A percentile compares a stretch with the other conserved stretches of the same genome.
These are phyloP conservation scores for Microdon myrmicae DNA, from an alignment of 2,888 invertebrate genomes.

Conservation along the genomic window DNA sequence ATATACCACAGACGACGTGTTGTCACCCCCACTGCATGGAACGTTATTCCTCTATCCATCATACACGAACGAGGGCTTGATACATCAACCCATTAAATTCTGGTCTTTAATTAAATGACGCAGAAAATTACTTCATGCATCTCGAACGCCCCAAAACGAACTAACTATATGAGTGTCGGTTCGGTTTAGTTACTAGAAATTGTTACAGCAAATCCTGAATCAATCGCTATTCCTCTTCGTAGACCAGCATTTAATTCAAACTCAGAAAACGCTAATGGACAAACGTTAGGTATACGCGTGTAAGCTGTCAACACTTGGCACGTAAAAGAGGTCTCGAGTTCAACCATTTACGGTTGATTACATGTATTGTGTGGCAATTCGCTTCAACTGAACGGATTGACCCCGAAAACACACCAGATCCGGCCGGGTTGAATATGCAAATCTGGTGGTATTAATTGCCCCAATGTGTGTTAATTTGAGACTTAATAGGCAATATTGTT, in stretches of 20 bases:
- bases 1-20: background rate
- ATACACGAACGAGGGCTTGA: slow-evolving; percentile 2
- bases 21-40: background rate
- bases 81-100: slow-evolving; percentile 21
- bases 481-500: slow-evolving; percentile 49
- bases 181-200: background rate
- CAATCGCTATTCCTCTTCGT: background rate
- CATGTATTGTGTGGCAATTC: slow-evolving; percentile 27
- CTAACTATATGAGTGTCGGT: background rate
- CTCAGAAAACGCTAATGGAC: slow-evolving; percentile 5
- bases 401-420: slow-evolving; percentile 22
- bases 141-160: slow-evolving; percentile 45
- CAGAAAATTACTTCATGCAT: slow-evolving; percentile 61
- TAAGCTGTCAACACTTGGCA: no score
- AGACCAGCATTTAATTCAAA: slow-evolving; percentile 18
- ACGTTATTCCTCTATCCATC: background rate
- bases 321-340: no score
- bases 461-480: slow-evolving; percentile 50
- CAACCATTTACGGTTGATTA: slow-evolving; percentile 43
- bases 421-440: slow-evolving; percentile 42
- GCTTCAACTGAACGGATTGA: slow-evolving; percentile 21
- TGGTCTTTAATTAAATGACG: slow-evolving; percentile 65
- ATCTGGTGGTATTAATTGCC: slow-evolving; percentile 43
- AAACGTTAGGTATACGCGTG: background rate
- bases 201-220: no score